Conservation (phyloP, 1,140 invertebrate species). For the Asbolus verrucosus region DNA sequence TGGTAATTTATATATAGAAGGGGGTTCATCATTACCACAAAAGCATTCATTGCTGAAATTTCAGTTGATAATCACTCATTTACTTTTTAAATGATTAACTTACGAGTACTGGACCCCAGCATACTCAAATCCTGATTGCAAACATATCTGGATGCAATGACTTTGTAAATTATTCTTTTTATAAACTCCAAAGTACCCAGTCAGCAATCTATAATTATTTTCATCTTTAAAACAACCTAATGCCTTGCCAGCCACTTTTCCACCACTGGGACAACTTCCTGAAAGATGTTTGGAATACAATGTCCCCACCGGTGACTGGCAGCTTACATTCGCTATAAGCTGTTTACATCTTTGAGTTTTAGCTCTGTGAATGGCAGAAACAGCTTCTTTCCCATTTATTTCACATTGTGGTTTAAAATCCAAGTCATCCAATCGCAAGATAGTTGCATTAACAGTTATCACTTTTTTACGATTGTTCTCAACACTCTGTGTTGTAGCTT, state of each 20-base stretch:
- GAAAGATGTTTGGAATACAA: conserved; percentile 83
- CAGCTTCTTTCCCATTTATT: conserved; percentile 82
- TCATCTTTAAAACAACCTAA: conserved; percentile 91
- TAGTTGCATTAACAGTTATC: conserved; percentile 61
- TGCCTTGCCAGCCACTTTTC: conserved; percentile 72
- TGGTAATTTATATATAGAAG: conserved; percentile 72
- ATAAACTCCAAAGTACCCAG: conserved; percentile 82
- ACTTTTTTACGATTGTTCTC: conserved; percentile 64
- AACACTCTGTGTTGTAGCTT: conserved; percentile 62
- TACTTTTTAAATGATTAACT: too few species aligned
- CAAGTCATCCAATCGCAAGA: conserved; percentile 74
- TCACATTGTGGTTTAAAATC: conserved; percentile 85
- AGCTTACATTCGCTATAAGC: conserved; percentile 86
- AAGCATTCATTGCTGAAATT: conserved; percentile 89
- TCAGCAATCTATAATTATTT: conserved; percentile 80
- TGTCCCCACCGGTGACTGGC: conserved; percentile 77
- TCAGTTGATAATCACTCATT: too few species aligned
- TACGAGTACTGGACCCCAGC: conserved; percentile 93
- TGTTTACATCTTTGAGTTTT: conserved; percentile 89
- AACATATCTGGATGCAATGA: conserved; percentile 86
- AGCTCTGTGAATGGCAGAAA: conserved; percentile 90
- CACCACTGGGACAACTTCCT: conserved; percentile 80
- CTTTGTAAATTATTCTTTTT: conserved; percentile 83
- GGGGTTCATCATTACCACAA: conserved; percentile 84
- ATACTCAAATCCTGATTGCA: conserved; percentile 90